phyloP scores from a whole-genome alignment of 2,113 vertebrate genomes.

The Tautogolabrus adspersus region DNA sequence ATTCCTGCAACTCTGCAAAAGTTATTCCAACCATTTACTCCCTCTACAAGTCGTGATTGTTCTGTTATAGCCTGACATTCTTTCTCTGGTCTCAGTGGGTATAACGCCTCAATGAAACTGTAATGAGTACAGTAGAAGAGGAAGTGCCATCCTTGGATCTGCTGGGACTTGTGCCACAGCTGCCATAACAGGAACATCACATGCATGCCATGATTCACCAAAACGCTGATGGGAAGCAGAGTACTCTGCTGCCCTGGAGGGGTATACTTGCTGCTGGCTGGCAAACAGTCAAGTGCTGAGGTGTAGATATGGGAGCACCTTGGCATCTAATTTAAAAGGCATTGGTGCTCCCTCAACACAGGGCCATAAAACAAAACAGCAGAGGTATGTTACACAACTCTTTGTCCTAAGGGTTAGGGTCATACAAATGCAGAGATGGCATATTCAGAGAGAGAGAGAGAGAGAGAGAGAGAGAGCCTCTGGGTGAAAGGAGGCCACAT shows the following conservation, averaged over 20 bases:
- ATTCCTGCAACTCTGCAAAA: conserved; percentile 2
- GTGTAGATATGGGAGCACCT: conserved; percentile 62
- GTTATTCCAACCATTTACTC: not conserved
- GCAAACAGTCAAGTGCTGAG: conserved; percentile 66
- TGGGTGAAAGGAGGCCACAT: not conserved
- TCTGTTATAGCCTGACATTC: not conserved
- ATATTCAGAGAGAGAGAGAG: not conserved
- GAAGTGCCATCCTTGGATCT: conserved; percentile 35
- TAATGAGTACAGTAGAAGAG: not conserved
- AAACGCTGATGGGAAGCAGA: conserved; percentile 21
- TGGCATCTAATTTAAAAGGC: conserved; percentile 28
- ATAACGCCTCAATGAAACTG: not conserved
- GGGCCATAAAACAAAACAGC: not conserved
- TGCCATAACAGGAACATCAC: conserved; percentile 46
- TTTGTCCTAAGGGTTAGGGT: not conserved
- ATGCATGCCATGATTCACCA: conserved; percentile 45
- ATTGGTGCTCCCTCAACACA: conserved; percentile 8
- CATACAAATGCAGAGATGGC: conserved; percentile 18
- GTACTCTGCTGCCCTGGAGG: conserved; percentile 24
- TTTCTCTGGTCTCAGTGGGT: not conserved
- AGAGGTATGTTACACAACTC: conserved; percentile 14
- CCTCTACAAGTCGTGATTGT: not conserved
- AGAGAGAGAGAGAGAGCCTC: too few species aligned
- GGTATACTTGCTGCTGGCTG: conserved; percentile 30
- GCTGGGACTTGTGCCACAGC: conserved; percentile 41